Percentiles rank a stretch among this genome's conserved stretches.
phyloP scores from a whole-genome alignment of 2,113 vertebrate species.

The Sterrhoptilus dennistouni region DNA sequence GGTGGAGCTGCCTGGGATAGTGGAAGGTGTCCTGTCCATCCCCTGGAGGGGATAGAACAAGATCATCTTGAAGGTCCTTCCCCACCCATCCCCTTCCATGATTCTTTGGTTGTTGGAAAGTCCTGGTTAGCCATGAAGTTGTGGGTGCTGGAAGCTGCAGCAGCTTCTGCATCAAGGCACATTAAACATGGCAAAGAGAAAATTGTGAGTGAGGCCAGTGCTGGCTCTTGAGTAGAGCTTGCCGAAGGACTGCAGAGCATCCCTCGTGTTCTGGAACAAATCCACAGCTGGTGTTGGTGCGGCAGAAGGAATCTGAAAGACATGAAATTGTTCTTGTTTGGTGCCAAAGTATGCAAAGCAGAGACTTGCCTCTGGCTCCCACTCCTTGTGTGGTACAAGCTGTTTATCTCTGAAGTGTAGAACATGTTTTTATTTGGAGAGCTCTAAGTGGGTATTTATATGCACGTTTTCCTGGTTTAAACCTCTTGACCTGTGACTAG shows the following conservation, averaged over 20 bases:
- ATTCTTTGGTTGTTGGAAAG: neutral
- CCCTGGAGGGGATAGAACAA: neutral
- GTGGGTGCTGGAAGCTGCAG: neutral
- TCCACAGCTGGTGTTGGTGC: neutral
- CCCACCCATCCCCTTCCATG: no score
- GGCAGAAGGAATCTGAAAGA: neutral
- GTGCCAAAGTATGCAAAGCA: neutral
- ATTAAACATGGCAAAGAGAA: neutral
- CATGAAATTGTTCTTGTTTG: neutral
- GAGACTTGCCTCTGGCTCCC: constrained; percentile 13
- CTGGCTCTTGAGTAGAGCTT: neutral
- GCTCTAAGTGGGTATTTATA: neutral
- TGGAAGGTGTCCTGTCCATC: neutral
- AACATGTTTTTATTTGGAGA: neutral
- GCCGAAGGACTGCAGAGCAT: neutral
- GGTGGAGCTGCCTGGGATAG: neutral
- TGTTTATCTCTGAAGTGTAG: neutral
- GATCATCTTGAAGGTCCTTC: neutral
- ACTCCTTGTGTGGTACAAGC: neutral
- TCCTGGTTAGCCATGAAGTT: neutral
- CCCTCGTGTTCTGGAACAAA: neutral
- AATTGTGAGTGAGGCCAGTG: neutral
- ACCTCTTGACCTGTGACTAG: neutral
- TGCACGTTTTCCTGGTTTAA: neutral
- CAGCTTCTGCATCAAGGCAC: neutral